A percentile compares a stretch with the other conserved stretches of the same genome.
These are phyloP conservation scores for Lordiphosa fenestrarum DNA, from an alignment of 2,888 invertebrate species.

Conservation along the genomic window DNA sequence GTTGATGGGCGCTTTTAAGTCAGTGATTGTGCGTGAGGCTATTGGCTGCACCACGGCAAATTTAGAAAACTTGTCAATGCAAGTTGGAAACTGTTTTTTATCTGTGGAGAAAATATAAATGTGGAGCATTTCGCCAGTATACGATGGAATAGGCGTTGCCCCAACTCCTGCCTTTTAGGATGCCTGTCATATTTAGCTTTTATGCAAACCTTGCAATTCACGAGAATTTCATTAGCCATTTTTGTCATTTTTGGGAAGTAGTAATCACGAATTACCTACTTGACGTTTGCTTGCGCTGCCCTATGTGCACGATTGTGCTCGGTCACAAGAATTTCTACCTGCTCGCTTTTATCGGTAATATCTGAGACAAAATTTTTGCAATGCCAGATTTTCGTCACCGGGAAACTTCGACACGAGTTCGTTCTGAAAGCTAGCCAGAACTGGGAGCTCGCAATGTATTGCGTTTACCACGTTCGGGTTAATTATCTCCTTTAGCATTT, in stretches of 20 bases:
- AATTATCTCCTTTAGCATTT: neutral
- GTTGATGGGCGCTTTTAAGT: neutral
- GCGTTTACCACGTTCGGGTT: conserved; percentile 6
- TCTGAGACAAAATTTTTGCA: neutral
- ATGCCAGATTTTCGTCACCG: conserved; percentile 1
- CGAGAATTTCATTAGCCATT: neutral
- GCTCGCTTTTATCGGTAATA: neutral
- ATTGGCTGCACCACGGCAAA: no score
- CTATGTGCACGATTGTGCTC: conserved; percentile 15
- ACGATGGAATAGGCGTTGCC: no score
- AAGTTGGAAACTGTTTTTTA: no score
- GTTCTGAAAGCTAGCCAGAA: conserved; percentile 5
- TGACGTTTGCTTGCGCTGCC: conserved; percentile 5
- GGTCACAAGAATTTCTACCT: conserved; percentile 4
- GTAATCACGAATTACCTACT: conserved; percentile 7
- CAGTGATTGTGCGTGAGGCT: no score
- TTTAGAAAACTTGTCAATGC: neutral
- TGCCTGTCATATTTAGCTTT: neutral
- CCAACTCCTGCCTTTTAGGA: no score
- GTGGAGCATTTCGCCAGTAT: neutral
- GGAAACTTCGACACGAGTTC: neutral
- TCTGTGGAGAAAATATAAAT: no score
- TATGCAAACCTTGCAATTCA: neutral
- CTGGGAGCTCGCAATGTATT: neutral
- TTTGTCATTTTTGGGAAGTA: conserved; percentile 4